These are phyloP conservation scores for Mactromeris polynyma DNA, from an alignment of 2,888 invertebrate species.

Conservation along the genomic window DNA sequence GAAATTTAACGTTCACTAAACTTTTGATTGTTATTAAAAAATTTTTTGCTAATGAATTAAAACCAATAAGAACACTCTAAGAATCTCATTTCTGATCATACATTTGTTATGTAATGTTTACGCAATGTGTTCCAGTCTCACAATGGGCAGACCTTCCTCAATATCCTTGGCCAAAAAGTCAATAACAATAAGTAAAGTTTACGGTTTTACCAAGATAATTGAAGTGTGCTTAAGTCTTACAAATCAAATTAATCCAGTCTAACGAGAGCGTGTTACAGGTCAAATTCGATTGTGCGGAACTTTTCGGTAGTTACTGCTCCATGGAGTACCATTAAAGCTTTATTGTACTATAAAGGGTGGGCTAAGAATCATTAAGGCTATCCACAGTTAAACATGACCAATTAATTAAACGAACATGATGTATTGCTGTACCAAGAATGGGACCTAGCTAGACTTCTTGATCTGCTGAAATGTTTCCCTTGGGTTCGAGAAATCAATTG, in stretches of 20 bases:
- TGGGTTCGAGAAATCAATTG: slow-evolving; percentile 14
- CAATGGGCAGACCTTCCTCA: too few relatives aligned
- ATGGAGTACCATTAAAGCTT: neutral
- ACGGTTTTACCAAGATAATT: too few relatives aligned
- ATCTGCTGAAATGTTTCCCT: slow-evolving; percentile 28
- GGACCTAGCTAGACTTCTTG: slow-evolving; percentile 1
- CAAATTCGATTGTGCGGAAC: neutral
- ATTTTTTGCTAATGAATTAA: too few relatives aligned
- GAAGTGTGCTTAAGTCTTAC: too few relatives aligned
- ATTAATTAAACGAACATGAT: slow-evolving; percentile 13
- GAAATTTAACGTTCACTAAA: too few relatives aligned
- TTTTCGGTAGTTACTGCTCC: neutral
- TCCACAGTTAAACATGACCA: slow-evolving; percentile 29
- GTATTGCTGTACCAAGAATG: slow-evolving; percentile 5
- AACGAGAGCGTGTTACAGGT: neutral
- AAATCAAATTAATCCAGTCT: neutral
- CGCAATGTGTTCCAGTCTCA: too few relatives aligned
- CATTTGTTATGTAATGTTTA: too few relatives aligned
- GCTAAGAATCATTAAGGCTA: neutral
- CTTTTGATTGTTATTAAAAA: too few relatives aligned
- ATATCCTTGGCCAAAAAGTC: too few relatives aligned
- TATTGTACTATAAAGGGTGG: neutral
- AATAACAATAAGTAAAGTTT: too few relatives aligned
- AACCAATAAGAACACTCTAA: too few relatives aligned
- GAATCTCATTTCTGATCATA: too few relatives aligned